Evolutionary conservation across 1,140 invertebrate species (phyloP).

Genomic region (Portunus trituberculatus): DNA sequence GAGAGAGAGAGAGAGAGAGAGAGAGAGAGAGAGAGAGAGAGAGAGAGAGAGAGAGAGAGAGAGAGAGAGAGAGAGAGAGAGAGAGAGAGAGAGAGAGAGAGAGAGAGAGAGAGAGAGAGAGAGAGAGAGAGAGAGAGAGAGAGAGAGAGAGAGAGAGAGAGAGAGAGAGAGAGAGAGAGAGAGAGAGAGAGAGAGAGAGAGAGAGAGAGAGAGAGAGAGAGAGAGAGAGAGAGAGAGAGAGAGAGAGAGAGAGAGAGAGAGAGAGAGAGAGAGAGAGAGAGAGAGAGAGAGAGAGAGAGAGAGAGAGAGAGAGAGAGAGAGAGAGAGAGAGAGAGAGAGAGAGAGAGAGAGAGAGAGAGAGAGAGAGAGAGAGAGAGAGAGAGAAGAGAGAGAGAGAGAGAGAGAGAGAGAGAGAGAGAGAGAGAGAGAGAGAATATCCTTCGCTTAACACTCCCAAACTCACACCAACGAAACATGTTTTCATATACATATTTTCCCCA

Average conservation of each 20-base stretch:
- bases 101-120: neutral
- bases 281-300: slow-evolving; percentile 5
- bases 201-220: neutral
- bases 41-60: too few species aligned
- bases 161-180: slow-evolving; percentile 22
- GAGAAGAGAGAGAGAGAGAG: slow-evolving; percentile 21
- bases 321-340: neutral
- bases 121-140: slow-evolving; percentile 21
- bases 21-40: too few species aligned
- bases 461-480: too few species aligned
- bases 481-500: too few species aligned
- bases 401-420: slow-evolving; percentile 2
- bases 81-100: too few species aligned
- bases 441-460: too few species aligned
- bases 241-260: slow-evolving; percentile 20
- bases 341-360: slow-evolving; percentile 22
- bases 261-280: slow-evolving; percentile 21
- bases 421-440: neutral
- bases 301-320: slow-evolving; percentile 4
- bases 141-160: slow-evolving; percentile 18
- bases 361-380: slow-evolving; percentile 18
- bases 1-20: too few species aligned
- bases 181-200: slow-evolving; percentile 2
- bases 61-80: too few species aligned
- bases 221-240: neutral